Base-by-base conservation (phyloP, 23 tunicate species). In the Halocynthia aurantium region DNA sequence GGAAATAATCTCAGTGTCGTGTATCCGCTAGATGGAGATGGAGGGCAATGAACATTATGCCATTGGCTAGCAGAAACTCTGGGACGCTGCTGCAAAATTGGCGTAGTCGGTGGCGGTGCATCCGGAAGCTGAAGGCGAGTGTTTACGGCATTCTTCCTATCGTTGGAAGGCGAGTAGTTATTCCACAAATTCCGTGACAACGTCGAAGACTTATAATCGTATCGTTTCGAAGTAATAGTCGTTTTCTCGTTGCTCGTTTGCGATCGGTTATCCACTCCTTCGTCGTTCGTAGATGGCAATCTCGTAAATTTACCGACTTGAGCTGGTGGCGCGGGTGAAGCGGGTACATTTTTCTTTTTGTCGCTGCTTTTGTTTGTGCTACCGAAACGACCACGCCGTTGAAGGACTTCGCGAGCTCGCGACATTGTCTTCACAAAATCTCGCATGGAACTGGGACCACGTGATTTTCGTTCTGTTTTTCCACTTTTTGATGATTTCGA, bases 361-460 rank as follows among this genome's bases (percentile, higher is more conserved):
- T 65, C 70, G 22, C 31, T 6, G 19, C 19, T 15, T 65, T 65
- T 65, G 19, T 15, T 65, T 0, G 19, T 49, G 22, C 31, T 65
- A 15, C 70, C 6, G 31, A 65, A 65, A 20, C 22, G 15, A 0
- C 70, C 31, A 20, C 70, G 76, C 72, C 62, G 77, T 69, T 76
- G 62, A 61, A 87, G 69, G 6, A 68, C 77, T 53, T 82, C 78
- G 8, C 93, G 66, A 22, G 80, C 83, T 53, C 69, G 61, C 21
- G 57, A 53, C 93, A 87, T 87, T n/a, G 52, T 87, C 8, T 62
- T 76, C 63, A 87, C 22, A 67, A 87, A 52, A n/a, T 81, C 83
- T 8, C 70, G 70, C 70, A 65, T 65, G 5, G 70, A 65, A 40
- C 49, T 65, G 22, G 70, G 70, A 65, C 70, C 70, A 10, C 70